These are phyloP conservation scores for Coenonympha glycerion DNA, from an alignment of 2,888 invertebrate species.

Conservation along the genomic window DNA sequence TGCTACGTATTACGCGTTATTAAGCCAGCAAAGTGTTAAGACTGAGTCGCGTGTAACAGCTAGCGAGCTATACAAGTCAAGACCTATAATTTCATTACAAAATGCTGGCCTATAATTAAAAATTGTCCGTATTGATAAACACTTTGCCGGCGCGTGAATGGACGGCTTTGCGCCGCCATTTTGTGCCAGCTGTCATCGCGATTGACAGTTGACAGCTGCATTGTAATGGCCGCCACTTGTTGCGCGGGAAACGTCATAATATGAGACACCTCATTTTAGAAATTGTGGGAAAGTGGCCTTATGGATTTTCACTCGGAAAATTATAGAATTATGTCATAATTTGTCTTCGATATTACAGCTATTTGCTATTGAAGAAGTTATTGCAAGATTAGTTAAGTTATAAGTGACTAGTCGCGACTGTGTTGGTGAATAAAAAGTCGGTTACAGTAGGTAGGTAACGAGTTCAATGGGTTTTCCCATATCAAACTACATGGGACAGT, in stretches of 20 bases:
- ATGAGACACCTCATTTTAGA: conserved; percentile 22
- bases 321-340: conserved; percentile 10
- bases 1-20: too few relatives aligned
- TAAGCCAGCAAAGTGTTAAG: too few relatives aligned
- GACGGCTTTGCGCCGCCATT: conserved; percentile 42
- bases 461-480: too few relatives aligned
- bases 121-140: conserved; percentile 46
- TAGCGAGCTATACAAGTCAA: not conserved
- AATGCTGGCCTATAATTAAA: conserved; percentile 33
- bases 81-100: conserved; percentile 30
- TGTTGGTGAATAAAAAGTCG: too few relatives aligned
- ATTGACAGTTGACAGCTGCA: conserved; percentile 37
- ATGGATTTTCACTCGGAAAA: conserved; percentile 17
- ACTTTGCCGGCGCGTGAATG: conserved; percentile 45
- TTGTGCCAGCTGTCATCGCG: conserved; percentile 45
- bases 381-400: too few relatives aligned
- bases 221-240: conserved; percentile 35
- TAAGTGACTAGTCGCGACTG: too few relatives aligned
- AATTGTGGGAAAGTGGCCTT: conserved; percentile 16
- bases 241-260: conserved; percentile 30
- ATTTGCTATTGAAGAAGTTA: too few relatives aligned
- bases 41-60: not conserved
- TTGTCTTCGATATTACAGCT: not conserved
- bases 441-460: too few relatives aligned
- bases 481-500: too few relatives aligned